These are phyloP conservation scores for Pachypanchax playfairii DNA, from an alignment of 2,113 vertebrate genomes.

Conservation along the genomic window DNA sequence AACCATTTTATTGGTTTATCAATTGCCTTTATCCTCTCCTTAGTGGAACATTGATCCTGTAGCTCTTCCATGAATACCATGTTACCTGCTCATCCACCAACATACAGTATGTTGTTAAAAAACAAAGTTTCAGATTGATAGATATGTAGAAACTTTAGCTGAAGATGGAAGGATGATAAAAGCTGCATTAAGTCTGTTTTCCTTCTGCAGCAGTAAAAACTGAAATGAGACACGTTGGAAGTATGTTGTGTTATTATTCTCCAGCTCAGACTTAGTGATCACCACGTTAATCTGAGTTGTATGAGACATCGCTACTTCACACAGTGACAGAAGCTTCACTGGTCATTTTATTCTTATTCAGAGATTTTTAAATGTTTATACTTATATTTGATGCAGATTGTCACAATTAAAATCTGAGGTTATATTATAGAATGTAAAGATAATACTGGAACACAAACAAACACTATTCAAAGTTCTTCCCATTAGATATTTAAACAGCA, in stretches of 20 bases:
- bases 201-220: not conserved
- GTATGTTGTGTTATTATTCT: too few relatives aligned
- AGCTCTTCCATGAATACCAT: conserved; percentile 6
- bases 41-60: conserved; percentile 33
- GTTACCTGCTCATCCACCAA: conserved; percentile 21
- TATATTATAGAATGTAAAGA: too few relatives aligned
- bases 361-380: conserved; percentile 42
- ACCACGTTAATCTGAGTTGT: too few relatives aligned
- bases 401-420: too few relatives aligned
- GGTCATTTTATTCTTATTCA: too few relatives aligned
- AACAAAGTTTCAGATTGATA: not conserved
- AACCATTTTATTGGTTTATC: conserved; percentile 51
- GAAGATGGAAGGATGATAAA: not conserved
- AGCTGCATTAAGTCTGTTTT: not conserved
- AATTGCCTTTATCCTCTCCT: conserved; percentile 52
- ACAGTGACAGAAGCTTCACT: too few relatives aligned
- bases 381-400: too few relatives aligned
- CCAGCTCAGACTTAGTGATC: too few relatives aligned
- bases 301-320: too few relatives aligned
- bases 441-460: too few relatives aligned
- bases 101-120: not conserved
- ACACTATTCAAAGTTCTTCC: conserved; percentile 39
- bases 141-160: not conserved
- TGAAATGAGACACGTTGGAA: not conserved
- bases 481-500: conserved; percentile 48